Base-by-base conservation (phyloP, 2,888 invertebrate species). In the Pyrrhosoma nymphula region DNA sequence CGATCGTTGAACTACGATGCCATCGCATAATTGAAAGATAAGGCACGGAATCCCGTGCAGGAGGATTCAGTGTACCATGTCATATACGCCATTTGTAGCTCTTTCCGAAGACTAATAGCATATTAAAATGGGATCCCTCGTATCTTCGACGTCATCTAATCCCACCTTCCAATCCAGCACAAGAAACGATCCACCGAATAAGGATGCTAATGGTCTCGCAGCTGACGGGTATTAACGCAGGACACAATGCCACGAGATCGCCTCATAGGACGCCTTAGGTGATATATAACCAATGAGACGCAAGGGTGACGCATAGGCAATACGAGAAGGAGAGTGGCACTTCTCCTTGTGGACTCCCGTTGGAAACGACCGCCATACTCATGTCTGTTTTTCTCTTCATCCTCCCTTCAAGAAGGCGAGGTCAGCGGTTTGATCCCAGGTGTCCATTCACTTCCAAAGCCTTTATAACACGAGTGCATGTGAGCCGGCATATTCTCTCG, bases 211-310 rank as follows among this genome's bases (percentile, higher is more conserved):
- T 82, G 35, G 18, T 82, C 82, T 82, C 35, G 10, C 16, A 35
- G 14, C 82, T 82, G 82, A 82, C 82, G 82, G 82, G 35, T 35
- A 82, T 82, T 35, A 35, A 35, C 82, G 12, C 35, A 69, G 16
- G 35, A 82, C 82, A 82, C 82, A 82, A 82, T 82, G 82, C 82
- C 35, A 82, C n/a, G 82, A 35, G 82, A 82, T 82, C 75, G 4
- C 82, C 82, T 82, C 82, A 82, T 35, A 82, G 82, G 35, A 12
- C 82, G 35, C 35, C 82, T 12, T 35, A 35, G 30, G 30, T 82
- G 82, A 82, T 82, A 82, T 82, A 82, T 82, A 82, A 35, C 82
- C 82, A 82, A 35, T 82, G 82, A 82, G 82, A 30, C 82, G 82
- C 18, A 35, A 23, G 82, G 16, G 26, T 82, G 82, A 82, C 82